phyloP scores from a whole-genome alignment of 2,113 vertebrate species.

The Leptobrachium leishanense region DNA sequence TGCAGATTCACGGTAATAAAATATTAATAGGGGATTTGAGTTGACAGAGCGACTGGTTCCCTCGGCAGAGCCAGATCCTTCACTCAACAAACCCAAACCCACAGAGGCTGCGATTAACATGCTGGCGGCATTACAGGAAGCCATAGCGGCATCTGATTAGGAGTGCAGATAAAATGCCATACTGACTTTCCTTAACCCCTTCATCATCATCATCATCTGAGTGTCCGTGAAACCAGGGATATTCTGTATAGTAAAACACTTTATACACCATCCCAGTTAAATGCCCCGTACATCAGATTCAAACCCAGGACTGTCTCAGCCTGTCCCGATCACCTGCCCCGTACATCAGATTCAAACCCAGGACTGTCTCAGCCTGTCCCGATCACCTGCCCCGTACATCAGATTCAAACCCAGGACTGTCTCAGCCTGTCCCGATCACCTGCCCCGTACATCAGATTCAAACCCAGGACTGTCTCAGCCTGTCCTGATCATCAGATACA shows the following conservation, averaged over 20 bases:
- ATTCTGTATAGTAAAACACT: no score
- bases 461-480: background rate
- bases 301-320: background rate
- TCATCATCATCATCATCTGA: background rate
- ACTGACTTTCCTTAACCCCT: slow-evolving; percentile 26
- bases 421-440: background rate
- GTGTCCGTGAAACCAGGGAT: no score
- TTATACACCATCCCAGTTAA: no score
- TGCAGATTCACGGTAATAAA: slow-evolving; percentile 42
- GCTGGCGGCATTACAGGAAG: slow-evolving; percentile 42
- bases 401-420: background rate
- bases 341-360: background rate
- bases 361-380: background rate
- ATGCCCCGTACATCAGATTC: background rate
- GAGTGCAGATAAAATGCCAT: slow-evolving; percentile 36
- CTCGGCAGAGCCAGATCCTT: slow-evolving; percentile 33
- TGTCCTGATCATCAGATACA: no score
- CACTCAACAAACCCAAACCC: slow-evolving; percentile 33
- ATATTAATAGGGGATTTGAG: slow-evolving; percentile 42
- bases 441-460: background rate
- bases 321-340: background rate
- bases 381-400: background rate
- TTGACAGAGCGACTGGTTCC: slow-evolving; percentile 15
- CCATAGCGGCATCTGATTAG: slow-evolving; percentile 42
- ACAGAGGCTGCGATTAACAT: slow-evolving; percentile 44